Base-by-base conservation (phyloP, 2,888 invertebrate genomes). In the Amiota communis region DNA sequence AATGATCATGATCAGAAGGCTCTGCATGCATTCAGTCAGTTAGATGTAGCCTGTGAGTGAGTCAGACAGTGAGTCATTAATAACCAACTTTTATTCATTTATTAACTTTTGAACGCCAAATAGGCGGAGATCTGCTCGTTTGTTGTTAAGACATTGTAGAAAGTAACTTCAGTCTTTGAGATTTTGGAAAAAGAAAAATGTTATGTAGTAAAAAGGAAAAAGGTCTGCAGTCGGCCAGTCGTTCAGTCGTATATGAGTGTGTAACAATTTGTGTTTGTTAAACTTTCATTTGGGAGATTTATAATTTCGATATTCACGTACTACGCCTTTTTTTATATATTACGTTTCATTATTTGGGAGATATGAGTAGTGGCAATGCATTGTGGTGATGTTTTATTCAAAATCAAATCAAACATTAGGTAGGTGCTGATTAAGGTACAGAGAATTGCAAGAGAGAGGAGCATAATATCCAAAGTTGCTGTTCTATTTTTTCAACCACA, bases 21-120 rank as follows among this genome's bases (percentile, higher is more conserved):
- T 36, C 36, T 36, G 6, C 36, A 36, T 36, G 36, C 36, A 36
- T 2, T 36, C 36, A 36, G 36, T 36, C 36, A 2, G 36, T 36
- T 36, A 36, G 36, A 36, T 36, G 36, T 36, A 36, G 36, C 36
- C 23, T 23, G 23, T 23, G 23, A 23, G 23, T 23, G 23, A 23
- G 23, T 23, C 36, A 36, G 36, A 6, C 36, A 36, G 59, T 59
- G 59, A 49, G 63, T 49, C 61, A 71, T 71, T 71, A 71, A 61
- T 71, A 49, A 63, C 36, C 12, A 71, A 75, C 74, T 75, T 76
- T 72, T 76, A 76, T 78, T 72, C 75, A 78, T 76, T 75, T 75
- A 65, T 69, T 61, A 77, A 71, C 49, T 72, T 69, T 36, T 75
- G 57, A 17, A 61, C 64, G 64, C 64, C 17, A 56, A 59, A 59